Conservation (phyloP, 2,113 vertebrate genomes). For the Hippocampus comes region DNA sequence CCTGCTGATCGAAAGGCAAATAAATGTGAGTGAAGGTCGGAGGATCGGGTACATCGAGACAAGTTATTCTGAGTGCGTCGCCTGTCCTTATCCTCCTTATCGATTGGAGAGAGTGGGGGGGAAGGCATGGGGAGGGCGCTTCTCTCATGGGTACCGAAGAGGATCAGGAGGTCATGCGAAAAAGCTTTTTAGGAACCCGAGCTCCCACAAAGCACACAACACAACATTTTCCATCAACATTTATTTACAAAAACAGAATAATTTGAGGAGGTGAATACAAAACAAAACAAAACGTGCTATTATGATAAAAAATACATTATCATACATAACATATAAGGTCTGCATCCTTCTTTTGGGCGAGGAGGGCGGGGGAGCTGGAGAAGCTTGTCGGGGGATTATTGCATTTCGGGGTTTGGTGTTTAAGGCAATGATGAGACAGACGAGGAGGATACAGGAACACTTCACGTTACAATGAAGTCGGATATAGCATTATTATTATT, state of each 20-base stretch:
- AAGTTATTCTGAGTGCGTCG: slow-evolving; percentile 27
- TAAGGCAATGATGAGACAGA: slow-evolving; percentile 43
- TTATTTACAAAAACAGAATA: slow-evolving; percentile 76
- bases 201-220: not conserved
- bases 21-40: slow-evolving; percentile 28
- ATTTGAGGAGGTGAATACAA: slow-evolving; percentile 63
- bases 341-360: not conserved
- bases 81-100: slow-evolving; percentile 32
- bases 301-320: slow-evolving; percentile 68
- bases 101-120: slow-evolving; percentile 7
- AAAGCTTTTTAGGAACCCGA: slow-evolving; percentile 45
- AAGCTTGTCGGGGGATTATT: slow-evolving; percentile 60
- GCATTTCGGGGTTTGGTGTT: slow-evolving; percentile 57
- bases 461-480: slow-evolving; percentile 51
- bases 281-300: slow-evolving; percentile 67
- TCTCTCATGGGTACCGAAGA: slow-evolving; percentile 18
- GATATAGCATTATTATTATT: not conserved
- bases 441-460: slow-evolving; percentile 47
- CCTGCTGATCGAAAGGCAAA: slow-evolving; percentile 41
- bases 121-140: not conserved
- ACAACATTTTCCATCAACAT: slow-evolving; percentile 59
- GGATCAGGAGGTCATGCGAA: slow-evolving; percentile 59
- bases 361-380: not conserved
- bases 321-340: slow-evolving; percentile 61
- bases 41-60: slow-evolving; percentile 40